Percentiles rank a stretch among this genome's conserved stretches.
These are phyloP conservation scores for Lasioglossum lativentre DNA, from an alignment of 2,888 invertebrate genomes.

Conservation along the genomic window DNA sequence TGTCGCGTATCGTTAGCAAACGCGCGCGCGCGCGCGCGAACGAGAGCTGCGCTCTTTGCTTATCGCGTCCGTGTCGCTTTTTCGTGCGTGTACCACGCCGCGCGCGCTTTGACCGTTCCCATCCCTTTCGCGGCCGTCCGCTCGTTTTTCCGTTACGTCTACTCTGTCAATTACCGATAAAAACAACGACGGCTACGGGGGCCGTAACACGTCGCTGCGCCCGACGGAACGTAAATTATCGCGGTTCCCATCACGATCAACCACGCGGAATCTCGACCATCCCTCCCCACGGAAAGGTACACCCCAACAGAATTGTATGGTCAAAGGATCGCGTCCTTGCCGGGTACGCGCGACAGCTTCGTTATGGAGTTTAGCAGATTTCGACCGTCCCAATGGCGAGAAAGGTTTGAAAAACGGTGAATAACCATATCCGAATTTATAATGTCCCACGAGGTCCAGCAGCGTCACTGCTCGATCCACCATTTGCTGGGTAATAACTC, in stretches of 20 bases:
- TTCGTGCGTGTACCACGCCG: not conserved
- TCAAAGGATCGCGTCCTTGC: conserved; percentile 4
- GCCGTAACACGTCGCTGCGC: conserved; percentile 31
- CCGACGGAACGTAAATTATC: conserved; percentile 68
- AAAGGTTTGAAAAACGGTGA: not conserved
- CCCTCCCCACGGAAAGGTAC: not conserved
- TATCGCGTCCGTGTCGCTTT: conserved; percentile 25
- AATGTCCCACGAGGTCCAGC: not conserved
- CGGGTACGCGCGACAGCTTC: not conserved
- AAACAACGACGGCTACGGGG: conserved; percentile 62
- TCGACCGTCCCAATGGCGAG: not conserved
- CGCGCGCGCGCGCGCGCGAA: not conserved
- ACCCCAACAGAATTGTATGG: not conserved
- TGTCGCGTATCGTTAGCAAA: conserved; percentile 45
- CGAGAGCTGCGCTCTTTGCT: conserved; percentile 35
- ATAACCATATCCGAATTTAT: not conserved
- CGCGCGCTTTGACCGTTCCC: conserved; percentile 32
- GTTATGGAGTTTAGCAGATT: not conserved
- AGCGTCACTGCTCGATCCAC: too few species aligned
- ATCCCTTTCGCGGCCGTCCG: conserved; percentile 34
- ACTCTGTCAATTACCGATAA: conserved; percentile 76
- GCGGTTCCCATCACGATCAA: conserved; percentile 64
- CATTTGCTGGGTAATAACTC: not conserved
- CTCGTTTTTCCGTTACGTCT: conserved; percentile 57
- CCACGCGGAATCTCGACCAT: conserved; percentile 50